Base-by-base conservation (phyloP, 2,113 vertebrate genomes). In the Grantiella picta region DNA sequence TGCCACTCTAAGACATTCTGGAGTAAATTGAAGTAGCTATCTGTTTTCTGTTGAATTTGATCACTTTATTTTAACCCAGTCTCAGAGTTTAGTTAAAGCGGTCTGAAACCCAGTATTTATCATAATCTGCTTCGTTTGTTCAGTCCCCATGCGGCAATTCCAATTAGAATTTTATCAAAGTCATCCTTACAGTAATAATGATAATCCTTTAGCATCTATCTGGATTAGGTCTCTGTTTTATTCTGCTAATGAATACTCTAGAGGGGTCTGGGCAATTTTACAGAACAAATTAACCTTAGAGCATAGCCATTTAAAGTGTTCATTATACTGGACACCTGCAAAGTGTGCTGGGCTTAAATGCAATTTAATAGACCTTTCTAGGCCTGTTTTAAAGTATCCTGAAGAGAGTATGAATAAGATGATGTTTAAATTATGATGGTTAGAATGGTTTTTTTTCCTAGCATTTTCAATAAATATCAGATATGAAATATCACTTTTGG, bases 231-330 rank as follows among this genome's bases (percentile, higher is more conserved):
- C 78, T 95, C 85, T 94, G 82, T 95, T 96, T 97, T 96, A 97
- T 96, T 95, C 86, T 80, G 66, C 97, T 98, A 97, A 98, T 97
- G 96, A 98, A 97, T 97, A 95, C 97, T 95, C 98, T 89, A 78
- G 97, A 97, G 97, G 89, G 85, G 92, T 94, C 76, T 53, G 90
- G 72, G 90, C 82, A 96, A 96, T 97, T 98, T 98, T 96, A 96
- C 47, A 94, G 95, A 98, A 96, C 97, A 97, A 97, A 98, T 98
- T 97, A 98, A 98, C 97, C 96, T 97, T 82, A 96, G 76, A 95
- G 86, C 95, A 91, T 84, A 96, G 72, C 76, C 92, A 93, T 95
- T 97, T 96, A 95, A 88, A 97, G 61, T 86, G 82, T 94, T 97
- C 94, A 90, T 97, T 98, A 97, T 96, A 91, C 91, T 95, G 96